Percentiles rank a stretch among this genome's conserved stretches.
Conservation (phyloP, 2,888 invertebrate genomes). For the Stenichneumon culpator region DNA sequence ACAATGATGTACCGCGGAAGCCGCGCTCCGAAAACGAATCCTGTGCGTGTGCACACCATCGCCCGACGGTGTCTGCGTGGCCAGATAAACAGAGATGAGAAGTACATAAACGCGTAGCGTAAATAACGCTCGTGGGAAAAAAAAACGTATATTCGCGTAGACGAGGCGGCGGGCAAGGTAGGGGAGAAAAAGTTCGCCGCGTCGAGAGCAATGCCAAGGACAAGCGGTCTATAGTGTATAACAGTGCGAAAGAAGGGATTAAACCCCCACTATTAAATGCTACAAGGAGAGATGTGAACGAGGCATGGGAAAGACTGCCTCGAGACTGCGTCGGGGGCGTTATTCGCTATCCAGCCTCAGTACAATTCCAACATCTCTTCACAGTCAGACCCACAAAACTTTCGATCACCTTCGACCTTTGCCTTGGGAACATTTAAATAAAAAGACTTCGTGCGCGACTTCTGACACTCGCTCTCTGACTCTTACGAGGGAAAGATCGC, state of each 20-base stretch:
- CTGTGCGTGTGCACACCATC: not conserved
- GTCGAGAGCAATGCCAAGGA: slow-evolving; percentile 31
- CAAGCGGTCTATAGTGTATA: slow-evolving; percentile 36
- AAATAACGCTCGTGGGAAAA: slow-evolving; percentile 65
- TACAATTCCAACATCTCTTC: slow-evolving; percentile 80
- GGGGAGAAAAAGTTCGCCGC: slow-evolving; percentile 31
- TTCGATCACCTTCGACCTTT: slow-evolving; percentile 51
- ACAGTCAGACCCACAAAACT: slow-evolving; percentile 45
- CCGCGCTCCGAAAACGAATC: not conserved
- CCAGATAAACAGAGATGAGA: not conserved
- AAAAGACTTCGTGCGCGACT: not conserved
- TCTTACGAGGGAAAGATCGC: slow-evolving; percentile 15
- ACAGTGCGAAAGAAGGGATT: slow-evolving; percentile 79
- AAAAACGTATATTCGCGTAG: slow-evolving; percentile 54
- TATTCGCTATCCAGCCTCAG: slow-evolving; percentile 80
- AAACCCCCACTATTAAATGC: slow-evolving; percentile 79
- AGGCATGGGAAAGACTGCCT: slow-evolving; percentile 75
- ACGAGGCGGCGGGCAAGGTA: slow-evolving; percentile 24
- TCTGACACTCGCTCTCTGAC: slow-evolving; percentile 15
- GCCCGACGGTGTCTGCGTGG: not conserved
- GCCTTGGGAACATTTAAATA: slow-evolving; percentile 23
- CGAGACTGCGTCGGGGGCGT: slow-evolving; percentile 78
- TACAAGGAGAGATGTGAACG: slow-evolving; percentile 65
- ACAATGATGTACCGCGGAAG: slow-evolving; percentile 14
- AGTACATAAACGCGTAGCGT: slow-evolving; percentile 27